Conservation (phyloP, 2,888 invertebrate genomes). For the Bellardia pandia region DNA sequence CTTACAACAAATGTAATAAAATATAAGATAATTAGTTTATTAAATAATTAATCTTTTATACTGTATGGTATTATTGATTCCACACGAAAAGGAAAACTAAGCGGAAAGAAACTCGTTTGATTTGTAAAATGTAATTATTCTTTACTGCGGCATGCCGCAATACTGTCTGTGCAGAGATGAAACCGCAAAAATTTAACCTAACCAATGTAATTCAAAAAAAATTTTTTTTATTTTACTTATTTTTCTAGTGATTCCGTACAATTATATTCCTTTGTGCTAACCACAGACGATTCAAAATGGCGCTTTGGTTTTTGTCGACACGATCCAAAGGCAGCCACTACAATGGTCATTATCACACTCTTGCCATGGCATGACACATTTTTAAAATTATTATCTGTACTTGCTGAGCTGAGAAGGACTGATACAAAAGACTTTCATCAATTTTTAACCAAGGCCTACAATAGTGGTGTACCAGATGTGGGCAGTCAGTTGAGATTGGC, state of each 20-base stretch:
- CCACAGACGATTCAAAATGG: slow-evolving; percentile 97
- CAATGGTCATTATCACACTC: slow-evolving; percentile 93
- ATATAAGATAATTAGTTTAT: too few relatives aligned
- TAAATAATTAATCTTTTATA: too few relatives aligned
- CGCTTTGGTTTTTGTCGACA: slow-evolving; percentile 99
- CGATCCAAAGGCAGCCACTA: slow-evolving; percentile 94
- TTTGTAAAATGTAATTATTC: too few relatives aligned
- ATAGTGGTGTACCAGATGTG: slow-evolving; percentile 88
- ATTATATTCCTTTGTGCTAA: slow-evolving; percentile 98
- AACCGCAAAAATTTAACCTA: too few relatives aligned
- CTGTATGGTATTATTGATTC: too few relatives aligned
- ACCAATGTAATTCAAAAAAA: too few relatives aligned
- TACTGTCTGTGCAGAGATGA: too few relatives aligned
- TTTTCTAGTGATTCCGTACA: slow-evolving; percentile 90
- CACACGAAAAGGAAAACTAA: too few relatives aligned
- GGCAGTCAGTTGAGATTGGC: slow-evolving; percentile 87
- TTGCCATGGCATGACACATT: slow-evolving; percentile 99
- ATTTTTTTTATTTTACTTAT: slow-evolving; percentile 35
- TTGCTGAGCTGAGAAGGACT: slow-evolving; percentile 81
- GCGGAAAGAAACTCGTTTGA: too few relatives aligned
- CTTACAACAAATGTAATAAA: too few relatives aligned
- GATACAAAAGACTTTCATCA: slow-evolving; percentile 80
- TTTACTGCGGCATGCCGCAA: too few relatives aligned
- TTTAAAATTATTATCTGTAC: slow-evolving; percentile 84
- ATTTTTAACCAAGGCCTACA: slow-evolving; percentile 89